phyloP scores from a whole-genome alignment of 2,113 vertebrate species.

The Apaloderma vittatum region DNA sequence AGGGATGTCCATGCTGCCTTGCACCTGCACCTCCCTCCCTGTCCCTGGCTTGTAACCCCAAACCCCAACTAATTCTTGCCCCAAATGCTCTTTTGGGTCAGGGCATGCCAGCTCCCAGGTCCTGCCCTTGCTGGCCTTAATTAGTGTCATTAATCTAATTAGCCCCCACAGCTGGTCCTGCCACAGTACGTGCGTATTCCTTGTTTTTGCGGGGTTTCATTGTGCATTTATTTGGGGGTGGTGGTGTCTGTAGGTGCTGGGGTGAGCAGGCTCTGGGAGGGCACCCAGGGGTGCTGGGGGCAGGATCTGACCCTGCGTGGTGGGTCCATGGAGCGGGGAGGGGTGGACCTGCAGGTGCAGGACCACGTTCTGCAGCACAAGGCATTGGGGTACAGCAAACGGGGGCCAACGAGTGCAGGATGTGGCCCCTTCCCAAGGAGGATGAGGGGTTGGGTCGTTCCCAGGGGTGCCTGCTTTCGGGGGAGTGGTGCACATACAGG shows the following conservation, averaged over 20 bases:
- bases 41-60: too few species aligned
- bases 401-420: too few species aligned
- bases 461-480: too few species aligned
- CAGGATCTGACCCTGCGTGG: rapidly evolving
- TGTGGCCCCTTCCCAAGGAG: too few species aligned
- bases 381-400: too few species aligned
- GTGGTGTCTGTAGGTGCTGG: too few species aligned
- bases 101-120: rapidly evolving
- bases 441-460: not conserved
- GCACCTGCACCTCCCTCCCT: rapidly evolving
- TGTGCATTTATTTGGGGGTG: not conserved
- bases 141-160: not conserved
- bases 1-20: rapidly evolving
- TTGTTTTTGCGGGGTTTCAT: not conserved
- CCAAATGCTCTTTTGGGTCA: not conserved
- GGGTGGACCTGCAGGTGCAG: not conserved
- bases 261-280: not conserved
- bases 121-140: not conserved
- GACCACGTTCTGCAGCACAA: not conserved
- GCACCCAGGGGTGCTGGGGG: not conserved
- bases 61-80: not conserved
- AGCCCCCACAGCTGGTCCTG: rapidly evolving
- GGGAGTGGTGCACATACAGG: not conserved
- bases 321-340: too few species aligned
- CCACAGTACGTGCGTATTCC: not conserved